A percentile compares a stretch with the other conserved stretches of the same genome.
Conservation (phyloP, 2,888 invertebrate genomes). For the Andrena haemorrhoa region DNA sequence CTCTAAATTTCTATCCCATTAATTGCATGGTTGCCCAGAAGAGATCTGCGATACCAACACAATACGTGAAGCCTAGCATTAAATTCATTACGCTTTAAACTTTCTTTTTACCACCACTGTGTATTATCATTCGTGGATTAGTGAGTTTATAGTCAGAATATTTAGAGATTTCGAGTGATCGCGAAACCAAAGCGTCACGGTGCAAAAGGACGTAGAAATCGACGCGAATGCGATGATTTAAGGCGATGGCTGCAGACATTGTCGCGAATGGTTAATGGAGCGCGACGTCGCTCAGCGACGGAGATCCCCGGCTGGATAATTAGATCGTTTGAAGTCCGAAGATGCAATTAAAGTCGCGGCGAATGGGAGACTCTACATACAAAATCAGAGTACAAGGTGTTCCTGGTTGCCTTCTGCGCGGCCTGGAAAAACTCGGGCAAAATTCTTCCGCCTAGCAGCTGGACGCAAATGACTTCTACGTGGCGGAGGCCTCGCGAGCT, state of each 20-base stretch:
- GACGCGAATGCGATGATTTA: neutral
- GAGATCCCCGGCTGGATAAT: slow-evolving; percentile 29
- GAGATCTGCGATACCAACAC: too few species aligned
- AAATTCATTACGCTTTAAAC: too few species aligned
- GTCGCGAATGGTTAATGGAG: slow-evolving; percentile 9
- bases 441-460: slow-evolving; percentile 41
- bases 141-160: too few species aligned
- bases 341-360: slow-evolving; percentile 31
- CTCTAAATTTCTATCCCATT: too few species aligned
- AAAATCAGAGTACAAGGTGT: slow-evolving; percentile 39
- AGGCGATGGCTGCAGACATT: neutral
- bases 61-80: too few species aligned
- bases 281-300: neutral
- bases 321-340: slow-evolving; percentile 37
- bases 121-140: too few species aligned
- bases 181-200: neutral
- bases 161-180: neutral
- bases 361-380: slow-evolving; percentile 10
- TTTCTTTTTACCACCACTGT: too few species aligned
- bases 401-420: slow-evolving; percentile 37
- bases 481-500: slow-evolving; percentile 11
- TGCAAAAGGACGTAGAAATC: neutral
- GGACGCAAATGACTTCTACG: slow-evolving; percentile 34
- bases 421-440: slow-evolving; percentile 36
- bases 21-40: too few species aligned